Conservation (phyloP, 53 echinoderm and acorn worm species). For the Echinometra lucunter region DNA sequence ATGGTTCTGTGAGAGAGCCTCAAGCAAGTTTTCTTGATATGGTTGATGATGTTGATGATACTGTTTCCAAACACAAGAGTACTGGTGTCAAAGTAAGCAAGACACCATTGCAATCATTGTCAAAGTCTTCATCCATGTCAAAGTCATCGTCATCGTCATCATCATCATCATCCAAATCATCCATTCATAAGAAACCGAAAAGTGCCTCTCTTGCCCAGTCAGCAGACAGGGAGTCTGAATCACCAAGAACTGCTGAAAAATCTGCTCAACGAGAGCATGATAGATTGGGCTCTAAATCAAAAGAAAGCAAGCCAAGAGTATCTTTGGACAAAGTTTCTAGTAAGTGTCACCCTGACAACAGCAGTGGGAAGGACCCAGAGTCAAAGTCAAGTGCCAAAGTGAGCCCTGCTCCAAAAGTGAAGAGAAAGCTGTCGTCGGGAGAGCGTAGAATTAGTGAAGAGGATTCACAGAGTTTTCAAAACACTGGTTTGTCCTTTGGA, state of each 20-base stretch:
- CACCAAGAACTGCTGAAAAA: conserved; percentile 17
- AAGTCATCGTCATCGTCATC: background rate
- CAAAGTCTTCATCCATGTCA: background rate
- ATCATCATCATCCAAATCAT: background rate
- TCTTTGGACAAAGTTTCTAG: background rate
- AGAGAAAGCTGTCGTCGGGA: conserved; percentile 2
- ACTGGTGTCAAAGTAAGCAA: background rate
- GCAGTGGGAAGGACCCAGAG: background rate
- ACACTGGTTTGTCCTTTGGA: conserved; percentile 92
- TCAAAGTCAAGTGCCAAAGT: background rate
- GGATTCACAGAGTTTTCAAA: conserved; percentile 55
- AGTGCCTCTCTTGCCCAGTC: conserved; percentile 9
- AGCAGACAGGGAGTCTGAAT: conserved; percentile 12
- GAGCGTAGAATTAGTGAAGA: conserved; percentile 7
- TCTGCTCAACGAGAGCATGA: background rate
- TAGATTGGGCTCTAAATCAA: conserved; percentile 9
- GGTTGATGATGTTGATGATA: background rate
- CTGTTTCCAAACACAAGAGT: background rate
- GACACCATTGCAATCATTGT: background rate
- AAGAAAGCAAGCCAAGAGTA: background rate
- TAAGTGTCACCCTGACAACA: background rate
- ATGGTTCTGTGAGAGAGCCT: conserved; percentile 11
- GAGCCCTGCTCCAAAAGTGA: background rate
- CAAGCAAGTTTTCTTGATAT: background rate
- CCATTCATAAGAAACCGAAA: conserved; percentile 8